phyloP scores from a whole-genome alignment of 2,113 vertebrate genomes.

The Amphiprion percula region DNA sequence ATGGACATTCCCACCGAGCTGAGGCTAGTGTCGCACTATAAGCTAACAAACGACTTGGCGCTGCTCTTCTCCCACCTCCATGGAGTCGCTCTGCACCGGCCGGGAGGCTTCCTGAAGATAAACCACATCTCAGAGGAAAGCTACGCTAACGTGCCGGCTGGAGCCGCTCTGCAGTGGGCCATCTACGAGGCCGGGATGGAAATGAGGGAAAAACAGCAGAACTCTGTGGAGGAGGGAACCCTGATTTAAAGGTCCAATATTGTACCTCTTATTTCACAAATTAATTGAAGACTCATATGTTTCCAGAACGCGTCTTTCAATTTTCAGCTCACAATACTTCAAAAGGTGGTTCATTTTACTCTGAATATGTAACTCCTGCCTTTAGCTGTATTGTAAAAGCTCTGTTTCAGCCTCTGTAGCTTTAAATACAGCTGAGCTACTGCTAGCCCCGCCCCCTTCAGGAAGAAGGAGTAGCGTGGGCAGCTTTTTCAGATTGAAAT shows the following conservation, averaged over 20 bases:
- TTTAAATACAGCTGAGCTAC: too few species aligned
- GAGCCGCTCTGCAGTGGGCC: conserved; percentile 76
- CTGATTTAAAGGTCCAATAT: not conserved
- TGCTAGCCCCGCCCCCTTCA: too few species aligned
- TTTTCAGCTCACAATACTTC: too few species aligned
- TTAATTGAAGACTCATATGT: too few species aligned
- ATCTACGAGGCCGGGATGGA: conserved; percentile 68
- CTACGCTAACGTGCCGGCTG: conserved; percentile 71
- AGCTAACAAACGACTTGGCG: conserved; percentile 75
- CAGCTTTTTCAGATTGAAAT: too few species aligned
- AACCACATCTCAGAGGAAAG: conserved; percentile 78
- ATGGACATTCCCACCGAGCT: conserved; percentile 79
- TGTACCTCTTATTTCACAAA: too few species aligned
- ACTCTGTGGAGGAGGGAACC: not conserved
- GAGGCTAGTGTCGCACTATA: conserved; percentile 79
- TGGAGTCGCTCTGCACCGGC: conserved; percentile 77
- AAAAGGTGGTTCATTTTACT: too few species aligned
- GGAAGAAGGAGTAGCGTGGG: too few species aligned
- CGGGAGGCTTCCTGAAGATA: conserved; percentile 78
- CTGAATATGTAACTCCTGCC: too few species aligned
- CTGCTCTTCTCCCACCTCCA: conserved; percentile 86
- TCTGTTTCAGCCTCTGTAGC: too few species aligned
- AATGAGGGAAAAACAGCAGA: conserved; percentile 16
- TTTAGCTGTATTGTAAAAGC: too few species aligned
- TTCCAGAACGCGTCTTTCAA: too few species aligned